These are phyloP conservation scores for Schizopygopsis pylzovi DNA, from an alignment of 2,797 vertebrate species.

Conservation along the genomic window DNA sequence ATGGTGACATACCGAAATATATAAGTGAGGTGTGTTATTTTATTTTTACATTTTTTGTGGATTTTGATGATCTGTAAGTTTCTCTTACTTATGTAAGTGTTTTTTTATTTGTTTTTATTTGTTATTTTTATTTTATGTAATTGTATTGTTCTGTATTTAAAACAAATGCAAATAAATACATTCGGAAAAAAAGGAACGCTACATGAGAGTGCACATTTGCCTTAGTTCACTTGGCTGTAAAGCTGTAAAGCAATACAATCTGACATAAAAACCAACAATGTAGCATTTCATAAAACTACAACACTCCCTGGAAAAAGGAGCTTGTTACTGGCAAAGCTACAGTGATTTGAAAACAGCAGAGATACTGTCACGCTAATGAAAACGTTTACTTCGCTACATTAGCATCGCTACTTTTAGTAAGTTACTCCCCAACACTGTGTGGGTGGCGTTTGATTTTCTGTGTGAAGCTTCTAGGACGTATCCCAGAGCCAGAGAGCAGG, in stretches of 20 bases:
- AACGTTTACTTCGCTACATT: not conserved
- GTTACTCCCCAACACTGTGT: slow-evolving; percentile 13
- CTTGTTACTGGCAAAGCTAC: slow-evolving; percentile 5
- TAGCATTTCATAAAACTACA: not conserved
- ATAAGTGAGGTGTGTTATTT: no score
- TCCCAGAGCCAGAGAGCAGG: slow-evolving; percentile 6
- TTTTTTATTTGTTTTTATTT: no score
- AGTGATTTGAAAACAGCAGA: not conserved
- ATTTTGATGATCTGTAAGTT: no score
- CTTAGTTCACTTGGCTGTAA: not conserved
- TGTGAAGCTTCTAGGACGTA: not conserved
- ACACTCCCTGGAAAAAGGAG: not conserved
- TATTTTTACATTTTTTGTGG: no score
- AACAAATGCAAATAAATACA: no score
- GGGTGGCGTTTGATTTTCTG: not conserved
- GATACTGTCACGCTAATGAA: slow-evolving; percentile 16
- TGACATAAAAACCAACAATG: not conserved
- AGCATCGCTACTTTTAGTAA: slow-evolving; percentile 20
- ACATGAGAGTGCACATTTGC: not conserved
- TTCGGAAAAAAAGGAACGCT: not conserved
- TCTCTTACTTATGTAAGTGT: no score
- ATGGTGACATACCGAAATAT: not conserved
- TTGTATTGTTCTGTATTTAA: no score
- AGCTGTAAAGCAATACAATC: not conserved
- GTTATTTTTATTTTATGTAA: no score